Evolutionary conservation across 2,888 invertebrate species (phyloP).

Genomic region (Sarcophaga subvicina): DNA sequence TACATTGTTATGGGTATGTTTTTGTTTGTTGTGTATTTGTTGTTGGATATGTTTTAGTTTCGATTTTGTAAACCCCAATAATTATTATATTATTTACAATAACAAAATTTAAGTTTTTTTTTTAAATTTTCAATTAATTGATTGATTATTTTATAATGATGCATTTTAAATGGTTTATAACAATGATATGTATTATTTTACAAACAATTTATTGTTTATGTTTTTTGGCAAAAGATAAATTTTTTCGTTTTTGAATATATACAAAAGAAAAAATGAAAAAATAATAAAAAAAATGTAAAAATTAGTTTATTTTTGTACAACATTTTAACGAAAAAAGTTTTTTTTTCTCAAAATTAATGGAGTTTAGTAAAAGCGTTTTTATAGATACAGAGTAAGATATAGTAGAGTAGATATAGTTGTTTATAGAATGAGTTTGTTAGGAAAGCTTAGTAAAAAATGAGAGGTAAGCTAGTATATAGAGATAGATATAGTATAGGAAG

Average conservation of each 20-base stretch:
- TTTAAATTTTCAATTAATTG: slow-evolving; percentile 37
- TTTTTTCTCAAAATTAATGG: slow-evolving; percentile 43
- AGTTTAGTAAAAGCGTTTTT: slow-evolving; percentile 60
- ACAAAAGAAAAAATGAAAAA: slow-evolving; percentile 66
- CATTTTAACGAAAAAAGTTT: slow-evolving; percentile 25
- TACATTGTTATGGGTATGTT: slow-evolving; percentile 66
- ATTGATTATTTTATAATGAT: slow-evolving; percentile 6
- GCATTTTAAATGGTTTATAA: slow-evolving; percentile 65
- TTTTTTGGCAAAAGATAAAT: slow-evolving; percentile 22
- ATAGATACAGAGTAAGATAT: slow-evolving; percentile 9
- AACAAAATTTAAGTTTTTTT: slow-evolving; percentile 2
- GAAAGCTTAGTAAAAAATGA: slow-evolving; percentile 25
- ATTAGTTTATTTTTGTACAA: slow-evolving; percentile 60
- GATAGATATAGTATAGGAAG: no score
- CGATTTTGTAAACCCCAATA: slow-evolving; percentile 45
- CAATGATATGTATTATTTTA: slow-evolving; percentile 67
- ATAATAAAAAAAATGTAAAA: slow-evolving; percentile 48
- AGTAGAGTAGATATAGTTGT: slow-evolving; percentile 13
- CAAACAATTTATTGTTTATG: slow-evolving; percentile 24
- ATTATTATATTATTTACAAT: slow-evolving; percentile 54
- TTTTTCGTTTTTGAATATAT: slow-evolving; percentile 62
- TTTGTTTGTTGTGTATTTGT: slow-evolving; percentile 56
- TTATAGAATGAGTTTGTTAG: slow-evolving; percentile 33
- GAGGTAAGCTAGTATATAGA: not conserved
- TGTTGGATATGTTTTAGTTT: slow-evolving; percentile 52